Percentiles rank a stretch among this genome's conserved stretches.
phyloP scores from a whole-genome alignment of 2,113 vertebrate genomes.

The Rhizomys pruinosus region DNA sequence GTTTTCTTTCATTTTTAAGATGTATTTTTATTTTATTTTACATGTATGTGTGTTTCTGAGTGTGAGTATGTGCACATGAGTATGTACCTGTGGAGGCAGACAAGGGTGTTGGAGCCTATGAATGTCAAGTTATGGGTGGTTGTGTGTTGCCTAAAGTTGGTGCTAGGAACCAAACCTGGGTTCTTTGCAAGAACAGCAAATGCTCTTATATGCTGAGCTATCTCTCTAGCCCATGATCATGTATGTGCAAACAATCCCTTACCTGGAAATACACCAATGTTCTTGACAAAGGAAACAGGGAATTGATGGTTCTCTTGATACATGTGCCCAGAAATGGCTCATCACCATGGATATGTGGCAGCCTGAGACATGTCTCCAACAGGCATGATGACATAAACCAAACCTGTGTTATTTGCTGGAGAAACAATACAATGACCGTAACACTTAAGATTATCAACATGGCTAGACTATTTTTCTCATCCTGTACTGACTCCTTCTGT shows the following conservation, averaged over 20 bases:
- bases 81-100: too few species aligned
- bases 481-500: neutral
- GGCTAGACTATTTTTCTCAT: neutral
- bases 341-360: neutral
- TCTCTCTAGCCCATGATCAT: neutral
- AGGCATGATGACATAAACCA: neutral
- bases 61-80: neutral
- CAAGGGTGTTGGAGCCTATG: too few species aligned
- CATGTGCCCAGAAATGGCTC: neutral
- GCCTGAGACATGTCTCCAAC: neutral
- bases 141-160: neutral
- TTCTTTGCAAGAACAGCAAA: neutral
- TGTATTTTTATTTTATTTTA: neutral
- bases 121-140: neutral
- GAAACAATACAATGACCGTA: neutral
- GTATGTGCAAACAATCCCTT: neutral
- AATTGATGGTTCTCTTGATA: neutral
- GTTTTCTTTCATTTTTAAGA: neutral
- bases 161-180: neutral
- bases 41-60: neutral
- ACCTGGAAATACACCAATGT: neutral
- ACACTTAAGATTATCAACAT: neutral
- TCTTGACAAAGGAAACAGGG: neutral
- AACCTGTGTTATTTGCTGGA: neutral
- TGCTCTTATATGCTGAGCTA: too few species aligned